phyloP scores from a whole-genome alignment of 1,140 invertebrate genomes.

The Hycleus phaleratus region DNA sequence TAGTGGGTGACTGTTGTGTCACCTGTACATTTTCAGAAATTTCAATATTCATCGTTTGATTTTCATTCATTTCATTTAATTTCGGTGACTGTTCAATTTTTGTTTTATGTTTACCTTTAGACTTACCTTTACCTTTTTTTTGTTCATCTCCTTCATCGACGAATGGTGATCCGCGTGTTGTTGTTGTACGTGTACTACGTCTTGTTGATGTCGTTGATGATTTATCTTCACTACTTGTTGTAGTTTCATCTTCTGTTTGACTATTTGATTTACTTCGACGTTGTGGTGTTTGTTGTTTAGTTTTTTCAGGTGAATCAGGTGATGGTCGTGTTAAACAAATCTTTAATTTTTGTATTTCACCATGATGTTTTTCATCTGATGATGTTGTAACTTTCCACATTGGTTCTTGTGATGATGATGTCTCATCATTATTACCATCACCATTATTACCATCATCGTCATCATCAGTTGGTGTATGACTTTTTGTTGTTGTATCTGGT shows the following conservation, averaged over 20 bases:
- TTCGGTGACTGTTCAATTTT: slow-evolving; percentile 29
- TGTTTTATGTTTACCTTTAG: slow-evolving; percentile 38
- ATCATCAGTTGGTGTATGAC: slow-evolving; percentile 8
- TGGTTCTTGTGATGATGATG: slow-evolving; percentile 9
- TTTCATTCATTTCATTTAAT: slow-evolving; percentile 24
- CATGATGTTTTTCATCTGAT: slow-evolving; percentile 5
- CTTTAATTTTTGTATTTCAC: slow-evolving; percentile 26
- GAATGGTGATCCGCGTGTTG: slow-evolving; percentile 13
- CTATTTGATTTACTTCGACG: slow-evolving; percentile 21
- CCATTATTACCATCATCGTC: neutral
- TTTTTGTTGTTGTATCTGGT: slow-evolving; percentile 11
- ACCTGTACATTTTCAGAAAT: slow-evolving; percentile 38
- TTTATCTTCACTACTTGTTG: slow-evolving; percentile 15
- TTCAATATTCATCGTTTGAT: slow-evolving; percentile 29
- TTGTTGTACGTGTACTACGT: slow-evolving; percentile 15
- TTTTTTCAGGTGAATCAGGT: slow-evolving; percentile 23
- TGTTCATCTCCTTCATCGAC: slow-evolving; percentile 28
- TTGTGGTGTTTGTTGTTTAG: neutral
- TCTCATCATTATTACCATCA: slow-evolving; percentile 1
- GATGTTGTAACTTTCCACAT: slow-evolving; percentile 18
- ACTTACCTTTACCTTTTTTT: slow-evolving; percentile 38
- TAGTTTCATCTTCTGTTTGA: slow-evolving; percentile 19
- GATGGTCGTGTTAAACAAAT: slow-evolving; percentile 19
- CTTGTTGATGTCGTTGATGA: slow-evolving; percentile 7
- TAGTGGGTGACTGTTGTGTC: slow-evolving; percentile 36